phyloP scores from a whole-genome alignment of 2,113 vertebrate genomes.

The Pelecanoides urinatrix region DNA sequence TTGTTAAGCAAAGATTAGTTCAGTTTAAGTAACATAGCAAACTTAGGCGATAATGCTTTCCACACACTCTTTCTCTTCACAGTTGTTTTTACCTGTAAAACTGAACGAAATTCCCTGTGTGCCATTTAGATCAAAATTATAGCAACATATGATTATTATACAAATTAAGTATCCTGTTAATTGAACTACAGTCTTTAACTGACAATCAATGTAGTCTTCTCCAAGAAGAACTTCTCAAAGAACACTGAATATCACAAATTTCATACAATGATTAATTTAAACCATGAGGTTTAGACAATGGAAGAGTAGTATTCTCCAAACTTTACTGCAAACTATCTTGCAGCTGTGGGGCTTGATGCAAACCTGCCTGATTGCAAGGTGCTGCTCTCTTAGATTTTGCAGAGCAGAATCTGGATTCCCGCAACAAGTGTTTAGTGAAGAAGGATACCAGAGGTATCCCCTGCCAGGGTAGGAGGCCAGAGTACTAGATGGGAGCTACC shows the following conservation, averaged over 20 bases:
- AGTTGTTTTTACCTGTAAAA: not conserved
- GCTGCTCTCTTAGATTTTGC: not conserved
- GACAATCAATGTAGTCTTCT: not conserved
- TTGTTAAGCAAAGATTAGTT: not conserved
- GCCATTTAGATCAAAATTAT: not conserved
- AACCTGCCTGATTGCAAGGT: not conserved
- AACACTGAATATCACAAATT: not conserved
- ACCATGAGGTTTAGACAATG: not conserved
- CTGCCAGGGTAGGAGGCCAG: not conserved
- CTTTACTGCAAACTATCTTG: not conserved
- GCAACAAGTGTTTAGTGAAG: not conserved
- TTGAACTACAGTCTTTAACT: not conserved
- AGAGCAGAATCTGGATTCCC: not conserved
- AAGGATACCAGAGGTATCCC: not conserved
- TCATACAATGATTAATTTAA: not conserved
- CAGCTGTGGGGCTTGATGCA: not conserved
- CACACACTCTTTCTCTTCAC: not conserved
- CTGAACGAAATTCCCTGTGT: not conserved
- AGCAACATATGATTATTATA: not conserved
- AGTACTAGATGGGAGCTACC: not conserved
- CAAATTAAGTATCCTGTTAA: not conserved
- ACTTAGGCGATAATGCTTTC: not conserved
- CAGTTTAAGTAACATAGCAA: not conserved
- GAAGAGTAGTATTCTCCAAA: not conserved
- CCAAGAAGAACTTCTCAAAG: not conserved